These are phyloP conservation scores for Acanthaster planci DNA, from an alignment of 35 echinoderm and acorn worm genomes.

Conservation along the genomic window DNA sequence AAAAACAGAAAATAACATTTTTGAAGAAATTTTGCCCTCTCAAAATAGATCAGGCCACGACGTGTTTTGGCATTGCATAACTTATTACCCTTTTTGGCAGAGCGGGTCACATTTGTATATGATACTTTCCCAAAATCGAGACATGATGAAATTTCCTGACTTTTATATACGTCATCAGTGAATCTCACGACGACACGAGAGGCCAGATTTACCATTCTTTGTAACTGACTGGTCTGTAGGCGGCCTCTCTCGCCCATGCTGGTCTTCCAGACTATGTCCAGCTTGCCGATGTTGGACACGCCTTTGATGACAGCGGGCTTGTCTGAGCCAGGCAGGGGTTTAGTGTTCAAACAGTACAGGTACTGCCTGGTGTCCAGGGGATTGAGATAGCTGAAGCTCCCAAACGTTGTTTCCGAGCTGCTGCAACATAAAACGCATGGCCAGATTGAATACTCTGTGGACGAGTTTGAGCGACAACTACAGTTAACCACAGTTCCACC, in stretches of 20 bases:
- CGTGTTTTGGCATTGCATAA: too few species aligned
- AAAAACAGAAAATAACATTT: too few species aligned
- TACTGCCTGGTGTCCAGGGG: conserved; percentile 98
- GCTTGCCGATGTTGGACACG: conserved; percentile 94
- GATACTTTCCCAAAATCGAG: too few species aligned
- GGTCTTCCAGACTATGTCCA: conserved; percentile 99
- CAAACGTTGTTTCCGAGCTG: conserved; percentile 79
- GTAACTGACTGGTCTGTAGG: conserved; percentile 94
- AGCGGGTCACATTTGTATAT: too few species aligned
- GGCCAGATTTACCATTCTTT: conserved; percentile 97
- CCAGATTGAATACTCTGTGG: too few species aligned
- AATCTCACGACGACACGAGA: too few species aligned
- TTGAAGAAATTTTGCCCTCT: too few species aligned
- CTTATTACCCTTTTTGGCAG: too few species aligned
- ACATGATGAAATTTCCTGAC: too few species aligned
- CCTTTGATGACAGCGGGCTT: conserved; percentile 78
- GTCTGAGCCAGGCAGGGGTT: conserved; percentile 68
- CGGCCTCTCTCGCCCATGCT: conserved; percentile 93
- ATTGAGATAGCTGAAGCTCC: conserved; percentile 86
- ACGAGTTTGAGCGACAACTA: too few species aligned
- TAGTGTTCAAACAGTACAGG: conserved; percentile 87
- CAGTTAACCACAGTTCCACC: too few species aligned
- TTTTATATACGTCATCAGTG: background rate
- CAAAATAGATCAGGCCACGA: too few species aligned
- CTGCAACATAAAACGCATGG: background rate